Percentiles rank a stretch among this genome's conserved stretches.
These are phyloP conservation scores for Sardinella longiceps DNA, from an alignment of 2,797 vertebrate genomes.

Conservation along the genomic window DNA sequence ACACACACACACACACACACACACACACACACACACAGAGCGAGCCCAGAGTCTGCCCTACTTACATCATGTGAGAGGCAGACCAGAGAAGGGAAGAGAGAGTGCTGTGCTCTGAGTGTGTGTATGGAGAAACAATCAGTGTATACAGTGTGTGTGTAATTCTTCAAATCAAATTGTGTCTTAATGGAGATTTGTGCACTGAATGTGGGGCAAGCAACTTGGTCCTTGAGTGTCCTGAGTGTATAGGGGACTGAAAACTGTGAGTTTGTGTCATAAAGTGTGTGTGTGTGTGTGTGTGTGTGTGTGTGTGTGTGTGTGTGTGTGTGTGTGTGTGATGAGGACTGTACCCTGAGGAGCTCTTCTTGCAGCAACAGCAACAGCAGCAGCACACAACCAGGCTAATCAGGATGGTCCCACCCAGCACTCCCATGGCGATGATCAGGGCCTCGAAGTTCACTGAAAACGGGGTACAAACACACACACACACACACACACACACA, in stretches of 20 bases:
- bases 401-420: constrained; percentile 76
- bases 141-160: neutral
- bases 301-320: neutral
- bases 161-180: too few species aligned
- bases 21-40: too few species aligned
- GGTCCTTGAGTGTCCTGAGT: neutral
- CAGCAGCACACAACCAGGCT: constrained; percentile 78
- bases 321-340: neutral
- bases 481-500: constrained; percentile 28
- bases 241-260: neutral
- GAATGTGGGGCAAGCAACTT: too few species aligned
- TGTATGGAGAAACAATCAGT: neutral
- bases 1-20: too few species aligned
- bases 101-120: neutral
- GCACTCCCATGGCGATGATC: constrained; percentile 80
- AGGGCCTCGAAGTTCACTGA: constrained; percentile 88
- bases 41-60: neutral
- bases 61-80: neutral
- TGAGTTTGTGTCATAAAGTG: neutral
- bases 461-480: neutral
- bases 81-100: neutral
- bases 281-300: neutral
- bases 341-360: constrained; percentile 65
- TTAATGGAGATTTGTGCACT: too few species aligned
- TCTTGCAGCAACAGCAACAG: constrained; percentile 79